A percentile compares a stretch with the other conserved stretches of the same genome.
Conservation (phyloP, 1,140 invertebrate genomes). For the Nasonia giraulti region DNA sequence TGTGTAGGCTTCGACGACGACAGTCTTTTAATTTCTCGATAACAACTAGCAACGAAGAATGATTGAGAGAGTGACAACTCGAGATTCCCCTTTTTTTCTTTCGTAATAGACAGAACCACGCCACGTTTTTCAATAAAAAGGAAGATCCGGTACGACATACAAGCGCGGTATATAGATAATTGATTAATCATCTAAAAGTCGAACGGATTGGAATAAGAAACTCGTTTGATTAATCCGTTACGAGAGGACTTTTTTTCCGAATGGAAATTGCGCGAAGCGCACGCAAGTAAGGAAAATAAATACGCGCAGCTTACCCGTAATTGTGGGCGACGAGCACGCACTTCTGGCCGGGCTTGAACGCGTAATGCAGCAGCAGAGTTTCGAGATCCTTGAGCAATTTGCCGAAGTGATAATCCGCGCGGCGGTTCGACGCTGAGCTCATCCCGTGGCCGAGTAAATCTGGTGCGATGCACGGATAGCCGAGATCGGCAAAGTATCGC, state of each 20-base stretch:
- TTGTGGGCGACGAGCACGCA: constrained; percentile 72
- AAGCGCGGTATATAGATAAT: neutral
- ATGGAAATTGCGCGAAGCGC: neutral
- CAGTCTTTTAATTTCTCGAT: constrained; percentile 21
- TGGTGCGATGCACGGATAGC: constrained; percentile 82
- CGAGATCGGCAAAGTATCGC: constrained; percentile 77
- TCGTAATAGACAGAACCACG: neutral
- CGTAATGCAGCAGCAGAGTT: constrained; percentile 79
- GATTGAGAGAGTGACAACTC: constrained; percentile 12
- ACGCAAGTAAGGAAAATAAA: too few species aligned
- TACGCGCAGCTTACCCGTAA: constrained; percentile 66
- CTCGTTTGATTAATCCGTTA: too few species aligned
- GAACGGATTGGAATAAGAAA: too few species aligned
- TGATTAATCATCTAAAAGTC: neutral
- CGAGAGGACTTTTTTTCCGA: too few species aligned
- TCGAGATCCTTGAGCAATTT: constrained; percentile 79
- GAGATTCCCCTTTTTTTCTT: neutral
- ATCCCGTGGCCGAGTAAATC: constrained; percentile 85
- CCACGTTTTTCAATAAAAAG: neutral
- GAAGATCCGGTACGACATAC: neutral
- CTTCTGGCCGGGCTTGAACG: constrained; percentile 69
- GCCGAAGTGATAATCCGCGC: constrained; percentile 79
- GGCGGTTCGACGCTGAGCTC: constrained; percentile 78
- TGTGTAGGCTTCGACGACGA: neutral
- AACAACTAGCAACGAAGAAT: constrained; percentile 11